Percentiles rank a stretch among this genome's conserved stretches.
These are phyloP conservation scores for Pantelozetes paolii DNA, from an alignment of 2,888 invertebrate genomes.

Conservation along the genomic window DNA sequence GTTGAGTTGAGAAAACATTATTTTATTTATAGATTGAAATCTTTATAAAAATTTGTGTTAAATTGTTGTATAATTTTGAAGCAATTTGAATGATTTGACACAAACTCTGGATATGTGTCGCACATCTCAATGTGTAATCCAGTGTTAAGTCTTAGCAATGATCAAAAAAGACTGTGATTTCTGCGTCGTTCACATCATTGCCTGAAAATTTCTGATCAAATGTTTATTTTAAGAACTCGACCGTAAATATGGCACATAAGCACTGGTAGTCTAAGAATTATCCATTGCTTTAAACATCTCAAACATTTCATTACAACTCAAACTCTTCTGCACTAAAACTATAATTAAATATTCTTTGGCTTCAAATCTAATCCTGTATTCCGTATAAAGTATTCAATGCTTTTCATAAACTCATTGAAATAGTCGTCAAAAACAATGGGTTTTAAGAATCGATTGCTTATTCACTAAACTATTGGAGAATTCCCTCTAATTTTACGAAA, in stretches of 20 bases:
- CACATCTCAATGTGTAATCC: not conserved
- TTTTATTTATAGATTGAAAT: conserved; percentile 12
- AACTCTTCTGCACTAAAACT: conserved; percentile 20
- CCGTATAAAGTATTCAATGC: conserved; percentile 15
- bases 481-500: not conserved
- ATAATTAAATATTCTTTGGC: conserved; percentile 7
- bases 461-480: not conserved
- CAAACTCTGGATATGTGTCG: no score
- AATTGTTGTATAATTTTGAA: not conserved
- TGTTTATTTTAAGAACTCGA: conserved; percentile 34
- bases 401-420: not conserved
- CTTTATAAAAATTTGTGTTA: not conserved
- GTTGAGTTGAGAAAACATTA: not conserved
- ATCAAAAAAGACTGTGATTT: not conserved
- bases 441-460: not conserved
- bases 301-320: conserved; percentile 10
- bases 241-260: conserved; percentile 32
- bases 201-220: conserved; percentile 16
- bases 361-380: conserved; percentile 8
- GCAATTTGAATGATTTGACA: no score
- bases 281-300: not conserved
- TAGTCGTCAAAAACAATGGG: not conserved
- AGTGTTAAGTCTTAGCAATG: not conserved
- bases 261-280: no score
- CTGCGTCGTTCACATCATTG: not conserved